A percentile compares a stretch with the other conserved stretches of the same genome.
phyloP scores from a whole-genome alignment of 2,113 vertebrate species.

The Setophaga coronata region DNA sequence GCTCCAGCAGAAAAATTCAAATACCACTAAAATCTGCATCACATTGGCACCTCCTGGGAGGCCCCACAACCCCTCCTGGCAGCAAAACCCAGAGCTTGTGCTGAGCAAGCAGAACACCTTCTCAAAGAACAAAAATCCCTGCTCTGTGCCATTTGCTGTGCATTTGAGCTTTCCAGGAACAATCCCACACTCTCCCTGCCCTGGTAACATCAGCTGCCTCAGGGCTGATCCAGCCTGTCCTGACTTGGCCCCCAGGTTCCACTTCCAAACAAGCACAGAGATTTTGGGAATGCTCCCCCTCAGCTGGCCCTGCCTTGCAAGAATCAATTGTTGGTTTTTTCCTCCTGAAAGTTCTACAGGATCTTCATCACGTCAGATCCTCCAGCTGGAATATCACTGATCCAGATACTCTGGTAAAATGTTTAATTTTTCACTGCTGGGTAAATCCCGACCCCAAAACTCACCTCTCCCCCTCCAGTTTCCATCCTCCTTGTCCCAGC shows the following conservation, averaged over 20 bases:
- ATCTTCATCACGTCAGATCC: not conserved
- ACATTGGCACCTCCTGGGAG: not conserved
- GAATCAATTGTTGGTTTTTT: not conserved
- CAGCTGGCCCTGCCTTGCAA: not conserved
- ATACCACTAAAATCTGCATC: not conserved
- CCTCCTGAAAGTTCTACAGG: not conserved
- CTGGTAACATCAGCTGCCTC: not conserved
- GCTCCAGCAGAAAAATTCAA: not conserved
- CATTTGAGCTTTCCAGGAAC: not conserved
- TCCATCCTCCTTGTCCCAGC: not conserved
- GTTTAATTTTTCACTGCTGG: not conserved
- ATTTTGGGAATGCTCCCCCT: not conserved
- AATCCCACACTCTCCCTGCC: not conserved
- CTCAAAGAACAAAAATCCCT: not conserved
- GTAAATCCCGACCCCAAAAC: not conserved
- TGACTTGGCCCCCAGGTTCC: not conserved
- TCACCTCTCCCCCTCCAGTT: not conserved
- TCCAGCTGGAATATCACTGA: too few species aligned
- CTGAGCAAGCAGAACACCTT: not conserved
- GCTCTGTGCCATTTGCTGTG: not conserved
- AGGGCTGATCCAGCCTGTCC: not conserved
- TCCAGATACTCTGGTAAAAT: not conserved
- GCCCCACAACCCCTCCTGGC: not conserved
- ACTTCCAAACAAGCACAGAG: too few species aligned
- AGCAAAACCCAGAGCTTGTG: not conserved